Evolutionary conservation across 92 coral and sea anemone species (phyloP).

Genomic region (Paramuricea clavata): DNA sequence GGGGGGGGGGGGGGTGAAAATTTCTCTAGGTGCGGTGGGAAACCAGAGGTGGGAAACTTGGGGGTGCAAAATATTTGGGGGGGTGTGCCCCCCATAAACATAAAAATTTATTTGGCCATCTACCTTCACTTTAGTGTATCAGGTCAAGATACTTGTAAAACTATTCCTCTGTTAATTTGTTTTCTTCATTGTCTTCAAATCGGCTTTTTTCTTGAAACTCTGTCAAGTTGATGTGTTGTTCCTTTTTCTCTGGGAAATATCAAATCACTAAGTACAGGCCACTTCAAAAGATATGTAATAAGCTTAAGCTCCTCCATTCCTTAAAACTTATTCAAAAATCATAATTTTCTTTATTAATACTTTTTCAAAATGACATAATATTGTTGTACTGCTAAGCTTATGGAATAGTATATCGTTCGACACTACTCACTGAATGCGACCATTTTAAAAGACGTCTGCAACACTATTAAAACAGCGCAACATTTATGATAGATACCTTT

Average conservation of each 20-base stretch:
- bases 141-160: constrained; percentile 1
- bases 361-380: background rate
- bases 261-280: background rate
- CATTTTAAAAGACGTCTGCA: background rate
- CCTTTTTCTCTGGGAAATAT: no score
- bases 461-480: background rate
- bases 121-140: constrained; percentile 39
- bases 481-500: constrained; percentile 43
- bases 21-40: no score
- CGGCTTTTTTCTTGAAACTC: background rate
- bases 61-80: no score
- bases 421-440: background rate
- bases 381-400: background rate
- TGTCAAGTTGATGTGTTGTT: no score
- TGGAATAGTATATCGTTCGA: background rate
- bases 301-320: constrained; percentile 14
- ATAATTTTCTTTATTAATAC: no score
- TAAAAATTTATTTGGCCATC: no score
- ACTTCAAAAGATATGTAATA: background rate
- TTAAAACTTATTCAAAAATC: background rate
- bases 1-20: no score
- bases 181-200: background rate
- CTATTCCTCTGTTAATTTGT: background rate
- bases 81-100: no score
- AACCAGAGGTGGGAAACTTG: no score